Evolutionary conservation across 2,113 vertebrate genomes (phyloP).

Genomic region (Leucopternis melanops): DNA sequence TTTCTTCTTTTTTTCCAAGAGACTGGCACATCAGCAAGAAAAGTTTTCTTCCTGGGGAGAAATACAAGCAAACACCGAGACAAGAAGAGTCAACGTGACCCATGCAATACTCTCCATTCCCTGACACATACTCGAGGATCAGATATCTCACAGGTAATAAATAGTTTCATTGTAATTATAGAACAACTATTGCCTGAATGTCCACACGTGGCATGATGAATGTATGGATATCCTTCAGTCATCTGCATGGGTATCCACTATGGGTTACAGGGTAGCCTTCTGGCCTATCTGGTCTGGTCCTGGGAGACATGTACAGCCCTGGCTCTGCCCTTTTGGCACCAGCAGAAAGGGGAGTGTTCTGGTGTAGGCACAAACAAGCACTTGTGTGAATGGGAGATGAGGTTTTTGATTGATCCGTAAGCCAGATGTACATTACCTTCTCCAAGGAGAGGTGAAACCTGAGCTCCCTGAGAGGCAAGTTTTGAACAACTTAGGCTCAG

Average conservation of each 20-base stretch:
- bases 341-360: not conserved
- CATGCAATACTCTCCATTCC: not conserved
- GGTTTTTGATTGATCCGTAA: not conserved
- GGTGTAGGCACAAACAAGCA: not conserved
- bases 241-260: not conserved
- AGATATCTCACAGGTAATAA: slow-evolving; percentile 23
- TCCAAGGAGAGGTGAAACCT: not conserved
- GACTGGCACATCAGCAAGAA: slow-evolving; percentile 17
- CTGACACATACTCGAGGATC: not conserved
- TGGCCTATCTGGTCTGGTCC: not conserved
- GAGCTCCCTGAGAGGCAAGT: not conserved
- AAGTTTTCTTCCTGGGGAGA: slow-evolving; percentile 41
- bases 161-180: not conserved
- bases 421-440: not conserved
- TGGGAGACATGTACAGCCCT: not conserved
- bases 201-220: not conserved
- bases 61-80: not conserved
- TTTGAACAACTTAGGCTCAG: not conserved
- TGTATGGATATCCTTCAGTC: not conserved
- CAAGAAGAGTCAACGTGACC: not conserved
- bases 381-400: not conserved
- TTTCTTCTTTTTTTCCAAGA: not conserved
- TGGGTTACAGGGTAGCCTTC: not conserved
- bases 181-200: not conserved
- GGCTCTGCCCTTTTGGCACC: not conserved